Conservation (phyloP, 2,113 vertebrate genomes). For the Tamias sibiricus region DNA sequence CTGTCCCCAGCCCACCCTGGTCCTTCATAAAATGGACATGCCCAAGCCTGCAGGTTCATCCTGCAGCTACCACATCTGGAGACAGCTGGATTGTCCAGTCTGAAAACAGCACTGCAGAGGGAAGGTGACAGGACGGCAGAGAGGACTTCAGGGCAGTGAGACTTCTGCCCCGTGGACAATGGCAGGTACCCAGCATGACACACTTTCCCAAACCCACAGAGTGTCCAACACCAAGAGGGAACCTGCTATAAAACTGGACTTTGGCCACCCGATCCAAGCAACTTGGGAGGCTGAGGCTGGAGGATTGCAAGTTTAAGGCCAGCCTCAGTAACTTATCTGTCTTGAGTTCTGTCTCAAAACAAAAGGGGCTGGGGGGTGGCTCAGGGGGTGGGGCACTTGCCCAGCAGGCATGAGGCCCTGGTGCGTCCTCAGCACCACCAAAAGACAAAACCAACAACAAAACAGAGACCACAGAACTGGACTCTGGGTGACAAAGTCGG, state of each 20-base stretch:
- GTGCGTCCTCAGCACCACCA: neutral
- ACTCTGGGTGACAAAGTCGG: rapidly evolving
- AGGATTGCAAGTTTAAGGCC: neutral
- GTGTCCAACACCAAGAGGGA: neutral
- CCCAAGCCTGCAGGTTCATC: rapidly evolving
- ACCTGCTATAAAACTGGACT: too few relatives aligned
- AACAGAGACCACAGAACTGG: neutral
- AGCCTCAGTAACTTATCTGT: neutral
- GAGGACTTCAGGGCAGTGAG: rapidly evolving
- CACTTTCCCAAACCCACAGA: too few relatives aligned
- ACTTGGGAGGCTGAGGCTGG: neutral
- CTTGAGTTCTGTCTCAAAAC: neutral
- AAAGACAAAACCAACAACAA: too few relatives aligned
- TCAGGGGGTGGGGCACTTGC: too few relatives aligned
- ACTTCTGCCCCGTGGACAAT: rapidly evolving
- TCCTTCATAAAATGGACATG: neutral
- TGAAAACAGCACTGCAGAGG: neutral
- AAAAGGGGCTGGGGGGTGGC: too few relatives aligned
- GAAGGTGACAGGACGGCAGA: neutral
- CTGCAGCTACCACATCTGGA: neutral
- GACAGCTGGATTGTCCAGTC: neutral
- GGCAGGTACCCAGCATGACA: rapidly evolving
- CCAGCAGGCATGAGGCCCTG: too few relatives aligned
- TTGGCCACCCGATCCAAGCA: neutral
- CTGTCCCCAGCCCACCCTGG: neutral